Evolutionary conservation across 1,140 invertebrate genomes (phyloP), one percentile per base, ranked within the genome.

Genomic region (Chrysoperla carnea): DNA sequence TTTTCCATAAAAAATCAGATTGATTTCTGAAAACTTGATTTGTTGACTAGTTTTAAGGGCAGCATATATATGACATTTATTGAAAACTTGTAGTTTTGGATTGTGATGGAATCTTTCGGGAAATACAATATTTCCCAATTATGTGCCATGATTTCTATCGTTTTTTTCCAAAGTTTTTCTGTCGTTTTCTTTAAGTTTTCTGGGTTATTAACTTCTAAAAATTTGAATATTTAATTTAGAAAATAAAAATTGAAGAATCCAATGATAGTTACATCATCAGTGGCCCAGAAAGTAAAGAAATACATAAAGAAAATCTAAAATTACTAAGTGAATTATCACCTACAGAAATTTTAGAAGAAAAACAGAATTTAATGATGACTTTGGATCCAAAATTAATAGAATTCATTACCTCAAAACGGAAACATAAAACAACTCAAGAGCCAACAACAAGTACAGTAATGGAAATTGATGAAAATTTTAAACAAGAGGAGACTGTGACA

Each of bases 261-360:
- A 8, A 6, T n/a, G 50, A 57, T 49, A 77, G 73, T 53, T 62
- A 56, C 37, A 63, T 77, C 36, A n/a, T 78, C 27, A 55, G 59
- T 36, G 69, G 69, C 15, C 42, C 55, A 11, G 69, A 73, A 48
- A 66, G 69, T 17, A 56, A 68, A 39, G 62, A 68, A 46, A 84
- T 90, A 50, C 82, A 90, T 50, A 54, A 68, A 46, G 76, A 84
- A 60, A 92, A 91, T 62, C 14, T 81, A 1, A 57, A 73, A 51
- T 61, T 71, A 43, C 52, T 92, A 2, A 63, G 62, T 29, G 53
- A 67, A 52, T 85, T 92, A 81, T 71, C 69, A 2, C 56, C 74
- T 45, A 67, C 76, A 44, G 80, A 93, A 53, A 89, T 92, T 48
- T 50, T 82, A 13, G 62, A 70, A 40, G 84, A 88, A 61, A 72